phyloP scores from a whole-genome alignment of 2,113 vertebrate genomes.

The Tetrao urogallus region DNA sequence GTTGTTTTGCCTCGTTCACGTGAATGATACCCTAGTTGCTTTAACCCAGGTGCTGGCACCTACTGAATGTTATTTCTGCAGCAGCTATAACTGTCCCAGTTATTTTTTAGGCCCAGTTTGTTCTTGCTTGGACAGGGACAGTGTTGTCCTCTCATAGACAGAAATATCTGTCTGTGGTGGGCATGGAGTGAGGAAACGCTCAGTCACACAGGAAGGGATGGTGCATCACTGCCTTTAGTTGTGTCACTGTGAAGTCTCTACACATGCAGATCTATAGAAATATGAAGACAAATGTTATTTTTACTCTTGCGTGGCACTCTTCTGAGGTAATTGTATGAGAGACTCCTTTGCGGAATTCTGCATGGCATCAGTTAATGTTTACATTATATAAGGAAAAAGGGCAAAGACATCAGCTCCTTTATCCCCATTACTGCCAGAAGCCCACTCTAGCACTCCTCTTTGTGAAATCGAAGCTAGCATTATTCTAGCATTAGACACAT shows the following conservation, averaged over 20 bases:
- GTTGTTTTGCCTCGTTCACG: neutral
- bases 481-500: accelerated
- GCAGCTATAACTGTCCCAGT: neutral
- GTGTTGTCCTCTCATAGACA: neutral
- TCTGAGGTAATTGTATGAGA: neutral
- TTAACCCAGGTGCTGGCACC: accelerated
- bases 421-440: accelerated
- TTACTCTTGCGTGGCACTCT: neutral
- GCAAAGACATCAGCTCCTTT: neutral
- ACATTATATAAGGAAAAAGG: neutral
- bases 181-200: accelerated
- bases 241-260: neutral
- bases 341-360: neutral
- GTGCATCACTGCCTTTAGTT: neutral
- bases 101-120: neutral
- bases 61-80: neutral
- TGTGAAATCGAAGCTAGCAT: neutral
- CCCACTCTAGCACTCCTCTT: neutral
- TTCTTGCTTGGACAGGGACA: neutral
- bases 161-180: neutral
- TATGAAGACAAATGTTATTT: neutral
- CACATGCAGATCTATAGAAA: neutral
- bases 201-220: neutral
- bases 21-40: neutral
- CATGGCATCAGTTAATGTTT: neutral